Conservation (phyloP, 2,113 vertebrate species). For the Sus scrofa region DNA sequence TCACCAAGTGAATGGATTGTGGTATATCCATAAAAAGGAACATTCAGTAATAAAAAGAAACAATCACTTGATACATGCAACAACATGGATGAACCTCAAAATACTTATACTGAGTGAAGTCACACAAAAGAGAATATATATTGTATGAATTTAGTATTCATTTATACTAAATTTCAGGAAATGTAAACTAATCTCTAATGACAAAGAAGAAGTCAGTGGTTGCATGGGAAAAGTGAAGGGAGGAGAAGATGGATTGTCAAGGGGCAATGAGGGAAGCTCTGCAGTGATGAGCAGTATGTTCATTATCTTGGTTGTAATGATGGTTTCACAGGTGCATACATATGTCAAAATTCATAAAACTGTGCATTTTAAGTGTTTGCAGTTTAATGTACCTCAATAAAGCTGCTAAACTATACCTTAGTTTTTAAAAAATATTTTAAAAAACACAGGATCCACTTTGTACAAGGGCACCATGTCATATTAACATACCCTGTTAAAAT, state of each 20-base stretch:
- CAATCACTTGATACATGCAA: background rate
- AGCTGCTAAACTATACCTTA: background rate
- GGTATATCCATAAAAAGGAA: background rate
- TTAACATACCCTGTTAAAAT: background rate
- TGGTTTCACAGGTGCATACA: background rate
- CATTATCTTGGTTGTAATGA: background rate
- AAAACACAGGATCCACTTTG: slow-evolving; percentile 19
- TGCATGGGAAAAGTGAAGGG: background rate
- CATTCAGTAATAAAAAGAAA: slow-evolving; percentile 10
- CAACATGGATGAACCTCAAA: slow-evolving; percentile 15
- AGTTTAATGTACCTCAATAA: background rate
- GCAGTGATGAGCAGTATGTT: background rate
- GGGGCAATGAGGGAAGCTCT: background rate
- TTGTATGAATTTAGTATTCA: no score
- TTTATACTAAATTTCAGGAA: slow-evolving; percentile 30
- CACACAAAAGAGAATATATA: no score
- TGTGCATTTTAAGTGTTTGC: background rate
- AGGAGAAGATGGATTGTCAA: background rate
- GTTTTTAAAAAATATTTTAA: background rate
- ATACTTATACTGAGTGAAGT: background rate
- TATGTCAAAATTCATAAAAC: slow-evolving; percentile 13
- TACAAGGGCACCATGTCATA: background rate
- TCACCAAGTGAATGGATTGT: slow-evolving; percentile 5
- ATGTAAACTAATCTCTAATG: slow-evolving; percentile 47
- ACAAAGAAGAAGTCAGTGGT: background rate